These are phyloP conservation scores for Jordanella pulchra DNA, from an alignment of 2,797 vertebrate species.

Conservation along the genomic window DNA sequence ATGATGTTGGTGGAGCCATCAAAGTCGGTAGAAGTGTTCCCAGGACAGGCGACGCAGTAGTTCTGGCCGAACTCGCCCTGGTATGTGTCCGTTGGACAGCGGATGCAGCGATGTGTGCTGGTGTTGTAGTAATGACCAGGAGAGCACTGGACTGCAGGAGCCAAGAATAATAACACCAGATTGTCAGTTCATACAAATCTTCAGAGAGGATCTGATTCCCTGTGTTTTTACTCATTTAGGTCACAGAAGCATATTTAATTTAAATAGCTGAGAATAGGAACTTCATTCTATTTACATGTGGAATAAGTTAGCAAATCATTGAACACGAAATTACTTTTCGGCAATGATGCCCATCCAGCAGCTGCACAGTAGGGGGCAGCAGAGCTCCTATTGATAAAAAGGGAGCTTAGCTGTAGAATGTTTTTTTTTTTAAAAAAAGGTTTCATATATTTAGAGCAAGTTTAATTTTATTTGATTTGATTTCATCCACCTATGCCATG, in stretches of 20 bases:
- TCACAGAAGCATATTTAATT: background rate
- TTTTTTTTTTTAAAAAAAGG: background rate
- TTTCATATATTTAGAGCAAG: constrained; percentile 12
- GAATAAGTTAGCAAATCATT: background rate
- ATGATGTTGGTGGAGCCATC: constrained; percentile 96
- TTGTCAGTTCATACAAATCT: constrained; percentile 11
- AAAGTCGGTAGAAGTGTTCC: constrained; percentile 96
- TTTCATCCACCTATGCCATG: constrained; percentile 2
- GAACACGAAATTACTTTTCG: background rate
- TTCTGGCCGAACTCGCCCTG: constrained; percentile 96
- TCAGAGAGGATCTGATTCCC: background rate
- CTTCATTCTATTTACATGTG: background rate
- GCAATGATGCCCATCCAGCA: constrained; percentile 11
- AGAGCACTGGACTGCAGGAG: constrained; percentile 91
- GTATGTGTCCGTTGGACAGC: constrained; percentile 87
- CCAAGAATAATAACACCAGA: background rate
- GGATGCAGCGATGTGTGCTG: constrained; percentile 94
- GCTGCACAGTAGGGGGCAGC: constrained; percentile 60
- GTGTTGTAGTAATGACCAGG: constrained; percentile 97
- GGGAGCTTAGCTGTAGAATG: background rate
- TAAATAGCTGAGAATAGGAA: background rate
- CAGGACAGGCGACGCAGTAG: constrained; percentile 91
- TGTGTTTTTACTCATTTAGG: background rate
- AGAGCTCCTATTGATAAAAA: constrained; percentile 36
- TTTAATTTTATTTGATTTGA: constrained; percentile 28